Base-by-base conservation (phyloP, 2,797 vertebrate species). In the Gadopsis marmoratus region DNA sequence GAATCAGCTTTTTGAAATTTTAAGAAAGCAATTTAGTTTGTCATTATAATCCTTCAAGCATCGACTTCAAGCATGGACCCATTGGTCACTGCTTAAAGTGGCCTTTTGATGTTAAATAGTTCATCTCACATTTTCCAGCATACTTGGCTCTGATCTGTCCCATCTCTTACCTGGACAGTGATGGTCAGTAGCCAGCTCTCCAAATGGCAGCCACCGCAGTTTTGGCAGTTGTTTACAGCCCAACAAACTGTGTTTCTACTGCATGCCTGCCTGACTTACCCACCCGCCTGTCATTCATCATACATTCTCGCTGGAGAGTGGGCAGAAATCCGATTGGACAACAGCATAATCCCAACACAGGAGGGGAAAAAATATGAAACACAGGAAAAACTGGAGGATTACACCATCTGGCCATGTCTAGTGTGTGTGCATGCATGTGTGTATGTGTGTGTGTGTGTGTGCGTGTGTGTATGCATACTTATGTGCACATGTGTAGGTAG, bases 371-470 rank as follows among this genome's bases (percentile, higher is more conserved):
- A 90, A 93, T 75, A 91, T 92, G 85, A 90, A 91, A 93, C 73
- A 86, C 59, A 12, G 69, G 71, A 67, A 86, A 92, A 92, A 91
- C 82, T 65, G 71, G 87, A 79, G 90, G 92, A 94, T 93, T 93
- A 94, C 86, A 92, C 91, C 92, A 94, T 94, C 93, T 94, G 93
- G 84, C 70, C 83, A 79, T 60, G 70, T 90, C 73, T 9, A 37
- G 26, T 26, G 26, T 26, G 26, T 26, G 26, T 26, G 26, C n/a
- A n/a, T n/a, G n/a, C n/a, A n/a, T 26, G 26, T 26, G 26, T 26
- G 26, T 26, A 2, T 78, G n/a, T 78, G 83, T 71, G 71, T 67
- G 61, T 63, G 26, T 76, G 66, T 81, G 51, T 29, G 59, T 65
- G 54, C 81, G 70, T 79, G 63, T 82, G 67, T 26, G 50, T 8